Evolutionary conservation across 2,113 vertebrate genomes (phyloP), one percentile per base, ranked within the genome.

Genomic region (Turnix velox): DNA sequence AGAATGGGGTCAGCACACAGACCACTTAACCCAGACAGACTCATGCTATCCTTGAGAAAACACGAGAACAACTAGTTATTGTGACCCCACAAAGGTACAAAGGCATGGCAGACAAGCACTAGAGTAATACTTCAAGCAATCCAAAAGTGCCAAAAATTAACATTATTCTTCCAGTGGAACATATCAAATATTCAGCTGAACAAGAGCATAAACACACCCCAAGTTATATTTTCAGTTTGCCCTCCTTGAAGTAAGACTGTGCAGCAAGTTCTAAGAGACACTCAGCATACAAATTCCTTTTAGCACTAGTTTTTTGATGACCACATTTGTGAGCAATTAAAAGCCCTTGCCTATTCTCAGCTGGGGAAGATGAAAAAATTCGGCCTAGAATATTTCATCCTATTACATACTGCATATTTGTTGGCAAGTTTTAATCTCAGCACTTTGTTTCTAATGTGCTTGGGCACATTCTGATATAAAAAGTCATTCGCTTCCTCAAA

Each of bases 41-140:
- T 0, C 24, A 3, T 1, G 14, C 7, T 12, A 48, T 13, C 37
- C 84, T n/a, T 4, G 3, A 51, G n/a, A 74, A 40, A 62, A 81
- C 4, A 40, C 0, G 0, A 67, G 61, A 18, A 48, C 24, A 43
- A 4, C 4, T 2, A 19, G 15, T 45, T 35, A 16, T 35, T 48
- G 39, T 2, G 5, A 31, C 42, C 52, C 39, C n/a, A 52, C 14
- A 28, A 46, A 82, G 43, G 22, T 6, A 15, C 7, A 6, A 59
- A 59, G 57, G 25, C 4, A 6, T 4, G 25, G 59, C 37, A 20
- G 2, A 10, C 23, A 28, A 46, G 37, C 37, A 6, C 7, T 37
- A 22, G 15, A 78, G 27, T 43, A 91, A 79, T 2, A 3, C n/a
- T 77, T 72, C 35, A 20, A 43, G 40, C 39, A 39, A 75, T 27